phyloP scores from a whole-genome alignment of 2,797 vertebrate species.

The Oophaga sylvatica region DNA sequence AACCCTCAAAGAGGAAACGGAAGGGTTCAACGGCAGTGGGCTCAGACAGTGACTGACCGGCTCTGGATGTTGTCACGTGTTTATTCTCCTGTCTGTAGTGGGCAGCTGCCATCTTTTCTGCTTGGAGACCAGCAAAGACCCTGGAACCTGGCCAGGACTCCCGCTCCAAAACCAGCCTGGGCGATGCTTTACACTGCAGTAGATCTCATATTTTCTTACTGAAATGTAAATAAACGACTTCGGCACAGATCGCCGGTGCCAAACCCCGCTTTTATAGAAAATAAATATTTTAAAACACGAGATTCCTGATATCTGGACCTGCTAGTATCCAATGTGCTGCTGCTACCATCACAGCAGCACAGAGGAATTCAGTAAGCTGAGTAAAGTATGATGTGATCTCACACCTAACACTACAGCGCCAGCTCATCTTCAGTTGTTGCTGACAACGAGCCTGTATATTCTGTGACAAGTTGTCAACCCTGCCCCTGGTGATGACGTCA shows the following conservation, averaged over 20 bases:
- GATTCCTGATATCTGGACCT: conserved; percentile 7
- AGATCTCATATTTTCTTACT: conserved; percentile 57
- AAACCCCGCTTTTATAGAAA: conserved; percentile 7
- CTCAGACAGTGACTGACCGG: conserved; percentile 88
- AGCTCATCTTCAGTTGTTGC: no score
- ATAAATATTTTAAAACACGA: conserved; percentile 56
- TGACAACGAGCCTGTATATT: no score
- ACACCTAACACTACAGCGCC: no score
- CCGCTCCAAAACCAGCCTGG: not conserved
- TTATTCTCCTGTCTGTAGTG: not conserved
- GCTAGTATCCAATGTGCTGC: no score
- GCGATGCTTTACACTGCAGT: conserved; percentile 8
- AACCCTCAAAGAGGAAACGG: conserved; percentile 90
- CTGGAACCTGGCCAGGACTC: no score
- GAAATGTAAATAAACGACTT: conserved; percentile 48
- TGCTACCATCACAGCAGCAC: not conserved
- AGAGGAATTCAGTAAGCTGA: not conserved
- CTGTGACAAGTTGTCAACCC: no score
- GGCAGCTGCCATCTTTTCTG: not conserved
- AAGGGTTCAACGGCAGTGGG: conserved; percentile 91
- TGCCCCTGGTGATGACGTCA: no score
- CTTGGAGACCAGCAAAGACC: not conserved
- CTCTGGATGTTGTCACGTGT: not conserved
- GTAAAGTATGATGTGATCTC: not conserved
- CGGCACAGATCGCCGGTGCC: not conserved